Base-by-base conservation (phyloP, 2,888 invertebrate species). In the Orthosia incerta region DNA sequence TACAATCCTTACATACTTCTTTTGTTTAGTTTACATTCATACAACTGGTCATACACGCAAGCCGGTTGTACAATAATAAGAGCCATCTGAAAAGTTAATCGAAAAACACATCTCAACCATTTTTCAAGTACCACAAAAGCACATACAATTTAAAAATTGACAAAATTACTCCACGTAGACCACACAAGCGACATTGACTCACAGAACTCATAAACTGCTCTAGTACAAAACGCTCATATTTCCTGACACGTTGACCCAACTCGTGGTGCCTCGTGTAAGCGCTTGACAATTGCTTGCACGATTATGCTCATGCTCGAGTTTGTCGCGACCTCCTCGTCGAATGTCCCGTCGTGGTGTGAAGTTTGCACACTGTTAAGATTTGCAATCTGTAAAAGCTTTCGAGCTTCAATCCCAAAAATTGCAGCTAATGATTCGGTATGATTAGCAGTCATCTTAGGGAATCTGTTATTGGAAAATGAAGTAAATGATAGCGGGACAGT, bases 141-240 rank as follows among this genome's bases (percentile, higher is more conserved):
- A 31, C 31, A 31, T 31, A 31, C 31, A 31, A 31, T 31, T 31
- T 31, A 31, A 7, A 16, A 1, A 23, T 11, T 46, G 23, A 26
- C 61, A 4, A 46, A 75, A 68, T 39, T 13, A 13, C 13, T 39
- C 31, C 9, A 72, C 66, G 61, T 69, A 73, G 67, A 55, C 46
- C 81, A 69, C 80, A 79, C 60, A 67, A 20, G 45, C 56, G 85
- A 78, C 85, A 84, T 80, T 84, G 83, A 80, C 77, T 76, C 74
- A 62, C 61, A 76, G 53, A 65, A 71, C 72, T 75, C 16, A 12
- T 72, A 51, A 70, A 48, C 76, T 60, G 63, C 67, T 72, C 68
- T 51, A 51, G 2, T 51, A 63, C 71, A 56, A 64, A 76, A 48
- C 63, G 20, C 31, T 51, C 57, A 74, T 68, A 76, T 78, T 71